A percentile compares a stretch with the other conserved stretches of the same genome.
Evolutionary conservation across 1,140 invertebrate species (phyloP).

Genomic region (Meloidogyne floridensis): DNA sequence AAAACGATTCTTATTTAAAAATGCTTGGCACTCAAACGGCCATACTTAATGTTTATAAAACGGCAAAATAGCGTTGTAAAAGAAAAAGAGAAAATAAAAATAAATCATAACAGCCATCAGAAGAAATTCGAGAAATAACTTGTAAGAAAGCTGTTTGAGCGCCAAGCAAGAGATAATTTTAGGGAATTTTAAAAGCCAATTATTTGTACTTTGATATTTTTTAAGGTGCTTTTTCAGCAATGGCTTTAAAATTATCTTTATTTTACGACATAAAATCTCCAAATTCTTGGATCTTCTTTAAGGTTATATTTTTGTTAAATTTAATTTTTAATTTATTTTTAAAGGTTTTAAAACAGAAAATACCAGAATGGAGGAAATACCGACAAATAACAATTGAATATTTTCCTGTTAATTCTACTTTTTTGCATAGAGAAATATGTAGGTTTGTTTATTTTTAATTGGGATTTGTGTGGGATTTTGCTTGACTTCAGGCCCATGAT

Average conservation of each 20-base stretch:
- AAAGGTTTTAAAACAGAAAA: constrained; percentile 25
- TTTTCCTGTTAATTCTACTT: constrained; percentile 11
- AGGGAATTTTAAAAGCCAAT: background rate
- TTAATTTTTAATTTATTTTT: background rate
- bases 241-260: constrained; percentile 24
- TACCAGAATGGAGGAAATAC: constrained; percentile 18
- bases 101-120: no score
- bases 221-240: background rate
- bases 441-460: background rate
- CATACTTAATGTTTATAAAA: no score
- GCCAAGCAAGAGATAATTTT: no score
- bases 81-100: no score
- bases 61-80: no score
- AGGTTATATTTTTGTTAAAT: constrained; percentile 8
- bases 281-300: constrained; percentile 29
- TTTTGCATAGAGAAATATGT: constrained; percentile 19
- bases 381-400: constrained; percentile 19
- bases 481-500: no score
- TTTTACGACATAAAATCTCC: constrained; percentile 30
- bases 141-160: no score
- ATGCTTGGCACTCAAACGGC: no score
- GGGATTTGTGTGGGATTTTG: no score
- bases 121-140: no score
- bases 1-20: background rate
- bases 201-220: background rate